Base-by-base conservation (phyloP, 2,113 vertebrate species). In the Melospiza georgiana region DNA sequence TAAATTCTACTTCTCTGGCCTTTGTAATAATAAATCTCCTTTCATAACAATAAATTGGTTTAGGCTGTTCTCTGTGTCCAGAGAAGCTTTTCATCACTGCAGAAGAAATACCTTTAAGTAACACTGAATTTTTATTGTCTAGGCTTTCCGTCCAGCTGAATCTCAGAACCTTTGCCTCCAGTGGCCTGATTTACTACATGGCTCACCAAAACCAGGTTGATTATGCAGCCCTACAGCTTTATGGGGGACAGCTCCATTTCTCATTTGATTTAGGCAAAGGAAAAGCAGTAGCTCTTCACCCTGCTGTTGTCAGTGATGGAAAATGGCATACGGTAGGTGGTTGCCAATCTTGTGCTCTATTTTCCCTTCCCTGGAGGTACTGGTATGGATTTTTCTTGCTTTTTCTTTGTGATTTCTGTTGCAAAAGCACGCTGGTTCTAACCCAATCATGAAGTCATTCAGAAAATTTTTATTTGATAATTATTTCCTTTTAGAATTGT, bases 241-340 rank as follows among this genome's bases (percentile, higher is more conserved):
- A 72, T 2, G 96, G 81, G 4, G 99, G 99, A 27, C 97, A 80
- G 20, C 96, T 99, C 43, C 93, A 97, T 94, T 98, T 99, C 96
- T 98, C 98, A 80, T 99, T 99, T 86, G 99, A 99, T 86, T 97
- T 99, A 39, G 99, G 99, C 43, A 99, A 98, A 97, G 98, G 99
- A 61, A 97, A 97, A 9, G 97, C 98, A 27, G 97, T 97, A n/a
- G 94, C 98, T 91, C 96, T 96, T 24, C 98, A 98, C n/a, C 97
- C 98, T 11, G 68, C 96, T 3, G 18, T 82, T 30, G 58, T 99
- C 94, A 98, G 75, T 22, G 98, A 99, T 21, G 99, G 99, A 87
- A 96, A 96, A 76, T 99, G 99, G 99, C 99, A 99, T 97, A 97
- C 62, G 37, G 99, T 99, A 96, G 55, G 98, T 97, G 35, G 39